Percentiles rank a stretch among this genome's conserved stretches.
phyloP scores from a whole-genome alignment of 2,113 vertebrate species.

The Pterocles gutturalis region DNA sequence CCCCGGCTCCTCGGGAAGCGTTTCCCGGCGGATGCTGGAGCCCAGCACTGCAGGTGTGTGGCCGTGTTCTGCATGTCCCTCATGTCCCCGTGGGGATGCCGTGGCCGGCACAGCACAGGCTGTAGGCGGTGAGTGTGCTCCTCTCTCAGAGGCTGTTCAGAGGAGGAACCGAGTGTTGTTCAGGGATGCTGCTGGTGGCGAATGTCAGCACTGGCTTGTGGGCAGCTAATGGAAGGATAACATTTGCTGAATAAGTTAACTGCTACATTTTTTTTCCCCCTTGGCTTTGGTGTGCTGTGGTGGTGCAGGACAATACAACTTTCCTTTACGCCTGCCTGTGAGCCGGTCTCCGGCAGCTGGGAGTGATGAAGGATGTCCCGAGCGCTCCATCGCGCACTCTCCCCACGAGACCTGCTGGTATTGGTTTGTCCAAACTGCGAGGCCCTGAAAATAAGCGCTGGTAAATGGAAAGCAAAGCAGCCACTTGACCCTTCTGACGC shows the following conservation, averaged over 20 bases:
- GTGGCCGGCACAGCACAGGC: background rate
- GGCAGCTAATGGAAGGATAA: background rate
- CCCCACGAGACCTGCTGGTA: constrained; percentile 21
- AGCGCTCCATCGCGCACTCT: background rate
- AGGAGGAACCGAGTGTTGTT: background rate
- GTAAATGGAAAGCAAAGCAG: constrained; percentile 12
- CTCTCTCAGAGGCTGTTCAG: background rate
- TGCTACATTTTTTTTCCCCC: background rate
- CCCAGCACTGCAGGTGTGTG: background rate
- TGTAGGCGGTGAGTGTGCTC: accelerated
- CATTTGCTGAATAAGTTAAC: background rate
- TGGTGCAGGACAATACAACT: background rate
- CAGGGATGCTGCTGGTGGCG: background rate
- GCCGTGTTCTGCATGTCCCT: accelerated
- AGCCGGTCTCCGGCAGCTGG: background rate
- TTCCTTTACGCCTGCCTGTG: background rate
- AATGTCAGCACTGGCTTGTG: background rate
- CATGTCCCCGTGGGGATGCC: no score
- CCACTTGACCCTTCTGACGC: background rate
- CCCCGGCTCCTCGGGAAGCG: background rate
- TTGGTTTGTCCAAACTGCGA: background rate
- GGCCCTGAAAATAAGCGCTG: constrained; percentile 30
- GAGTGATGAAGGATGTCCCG: background rate
- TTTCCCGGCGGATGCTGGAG: background rate
- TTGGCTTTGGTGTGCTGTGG: background rate